These are phyloP conservation scores for Catocala fraxini DNA, from an alignment of 2,888 invertebrate genomes.

Conservation along the genomic window DNA sequence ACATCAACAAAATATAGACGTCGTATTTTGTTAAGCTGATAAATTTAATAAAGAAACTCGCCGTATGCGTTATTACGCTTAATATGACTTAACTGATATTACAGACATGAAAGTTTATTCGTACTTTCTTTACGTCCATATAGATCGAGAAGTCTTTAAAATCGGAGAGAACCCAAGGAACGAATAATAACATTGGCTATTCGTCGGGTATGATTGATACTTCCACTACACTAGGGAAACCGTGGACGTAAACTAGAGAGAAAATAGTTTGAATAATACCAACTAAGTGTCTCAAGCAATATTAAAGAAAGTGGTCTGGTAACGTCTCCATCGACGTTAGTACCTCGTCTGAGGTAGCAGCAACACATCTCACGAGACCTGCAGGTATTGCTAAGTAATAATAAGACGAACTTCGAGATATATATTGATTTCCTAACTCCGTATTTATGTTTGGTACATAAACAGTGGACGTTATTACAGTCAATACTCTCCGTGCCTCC, in stretches of 20 bases:
- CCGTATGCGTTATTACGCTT: constrained; percentile 12
- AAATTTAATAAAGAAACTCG: constrained; percentile 18
- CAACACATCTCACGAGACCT: constrained; percentile 32
- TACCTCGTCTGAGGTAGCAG: no score
- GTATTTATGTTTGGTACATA: constrained; percentile 32
- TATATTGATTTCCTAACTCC: constrained; percentile 39
- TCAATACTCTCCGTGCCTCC: constrained; percentile 27
- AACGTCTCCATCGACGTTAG: no score
- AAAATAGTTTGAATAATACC: no score
- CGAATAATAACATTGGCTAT: no score
- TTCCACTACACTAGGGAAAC: no score
- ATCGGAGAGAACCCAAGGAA: no score
- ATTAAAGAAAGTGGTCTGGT: no score
- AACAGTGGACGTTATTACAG: constrained; percentile 33
- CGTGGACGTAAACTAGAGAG: no score
- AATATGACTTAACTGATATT: background rate
- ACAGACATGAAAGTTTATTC: background rate
- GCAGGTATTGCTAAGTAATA: constrained; percentile 8
- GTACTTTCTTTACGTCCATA: no score
- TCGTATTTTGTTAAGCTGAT: constrained; percentile 29
- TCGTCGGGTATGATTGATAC: no score
- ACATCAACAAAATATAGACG: constrained; percentile 25
- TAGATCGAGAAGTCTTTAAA: no score
- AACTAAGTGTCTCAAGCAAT: no score
- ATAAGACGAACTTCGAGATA: constrained; percentile 19